Conservation (phyloP, 2,888 invertebrate species). For the Zaprionus obscuricornis region DNA sequence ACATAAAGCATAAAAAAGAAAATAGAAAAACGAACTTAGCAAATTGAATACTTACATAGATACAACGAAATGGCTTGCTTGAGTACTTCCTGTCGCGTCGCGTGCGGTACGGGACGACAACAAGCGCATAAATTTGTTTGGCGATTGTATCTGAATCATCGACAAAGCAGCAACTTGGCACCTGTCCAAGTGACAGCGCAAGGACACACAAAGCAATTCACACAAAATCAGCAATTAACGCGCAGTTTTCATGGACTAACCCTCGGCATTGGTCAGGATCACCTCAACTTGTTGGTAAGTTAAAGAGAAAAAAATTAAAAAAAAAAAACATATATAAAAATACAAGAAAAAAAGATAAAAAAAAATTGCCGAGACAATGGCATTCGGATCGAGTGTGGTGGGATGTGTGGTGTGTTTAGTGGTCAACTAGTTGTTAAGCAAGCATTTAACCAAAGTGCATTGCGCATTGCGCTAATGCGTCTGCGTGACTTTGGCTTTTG, state of each 20-base stretch:
- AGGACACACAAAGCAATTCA: constrained; percentile 14
- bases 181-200: constrained; percentile 6
- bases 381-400: background rate
- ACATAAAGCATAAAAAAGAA: background rate
- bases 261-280: constrained; percentile 58
- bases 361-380: no score
- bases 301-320: constrained; percentile 9
- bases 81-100: constrained; percentile 81
- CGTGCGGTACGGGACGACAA: constrained; percentile 75
- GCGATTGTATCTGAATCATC: constrained; percentile 72
- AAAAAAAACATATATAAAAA: background rate
- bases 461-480: constrained; percentile 60
- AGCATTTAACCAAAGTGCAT: constrained; percentile 59
- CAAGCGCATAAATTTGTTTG: constrained; percentile 77
- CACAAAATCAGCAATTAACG: constrained; percentile 36
- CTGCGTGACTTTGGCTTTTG: constrained; percentile 64
- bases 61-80: constrained; percentile 78
- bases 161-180: constrained; percentile 36
- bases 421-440: constrained; percentile 35
- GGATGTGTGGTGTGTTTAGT: constrained; percentile 4
- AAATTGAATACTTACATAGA: constrained; percentile 22
- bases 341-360: background rate
- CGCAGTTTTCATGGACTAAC: constrained; percentile 73
- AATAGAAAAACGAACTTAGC: constrained; percentile 16
- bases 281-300: constrained; percentile 75